Base-by-base conservation (phyloP, 1,140 invertebrate genomes). In the Papilio aristodemus region DNA sequence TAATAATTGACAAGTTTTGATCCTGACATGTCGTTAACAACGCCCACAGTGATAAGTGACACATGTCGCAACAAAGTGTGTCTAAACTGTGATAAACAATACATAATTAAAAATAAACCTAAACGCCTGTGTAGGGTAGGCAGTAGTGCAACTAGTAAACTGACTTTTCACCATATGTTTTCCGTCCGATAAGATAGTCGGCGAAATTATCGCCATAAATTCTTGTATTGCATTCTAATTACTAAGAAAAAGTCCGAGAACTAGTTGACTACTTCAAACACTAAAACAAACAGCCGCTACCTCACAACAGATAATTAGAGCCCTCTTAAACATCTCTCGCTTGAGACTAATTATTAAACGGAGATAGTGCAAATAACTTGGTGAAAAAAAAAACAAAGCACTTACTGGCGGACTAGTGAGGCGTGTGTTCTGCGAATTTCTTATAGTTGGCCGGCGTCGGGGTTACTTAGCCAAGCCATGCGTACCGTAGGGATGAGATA, bases 401-500 rank as follows among this genome's bases (percentile, higher is more conserved):
- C 73, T 69, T 69, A 73, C 73, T 79, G 72, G 73, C 76, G 75
- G 75, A 71, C 71, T 74, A 70, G 66, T 72, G 79, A 78, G 71
- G 76, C 79, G 81, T 76, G 71, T 67, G 73, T 85, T 88, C 84
- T 73, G 77, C 80, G 84, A 87, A 88, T 73, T 72, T 78, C 75
- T 74, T 77, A 78, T 75, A 75, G 75, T 80, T 80, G 39, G 54
- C 67, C 14, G n/a, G 74, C 77, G 85, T 89, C 86, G 75, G 79
- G 74, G 74, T 78, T 76, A 78, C 77, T 89, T 86, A 89, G 86
- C 70, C 75, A 76, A 79, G 64, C 80, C 79, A 79, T 69, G 72
- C 84, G 77, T 83, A 68, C 4, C 0, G n/a, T 77, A 78, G 76
- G 57, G 77, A 71, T 70, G 78, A 36, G 17, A 39, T 17, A 8